Evolutionary conservation across 1,140 invertebrate species (phyloP).

Genomic region (Mesaphorura yosii): DNA sequence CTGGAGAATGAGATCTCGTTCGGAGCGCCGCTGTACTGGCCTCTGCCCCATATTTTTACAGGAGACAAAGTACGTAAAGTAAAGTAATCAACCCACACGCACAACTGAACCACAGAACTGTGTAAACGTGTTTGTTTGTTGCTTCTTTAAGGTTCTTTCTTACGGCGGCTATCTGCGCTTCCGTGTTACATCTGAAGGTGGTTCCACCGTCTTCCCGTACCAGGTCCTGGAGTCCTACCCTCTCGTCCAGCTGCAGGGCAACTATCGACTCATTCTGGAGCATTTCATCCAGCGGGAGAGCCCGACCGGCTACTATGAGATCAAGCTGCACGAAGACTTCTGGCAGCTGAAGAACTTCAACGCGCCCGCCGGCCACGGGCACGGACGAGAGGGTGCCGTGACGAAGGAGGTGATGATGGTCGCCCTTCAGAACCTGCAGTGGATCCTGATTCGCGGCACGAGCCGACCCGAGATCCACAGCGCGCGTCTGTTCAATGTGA

Average conservation of each 20-base stretch:
- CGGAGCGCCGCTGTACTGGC: slow-evolving; percentile 73
- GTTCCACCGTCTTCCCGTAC: slow-evolving; percentile 41
- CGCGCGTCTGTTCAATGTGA: too few species aligned
- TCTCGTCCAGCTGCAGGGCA: slow-evolving; percentile 70
- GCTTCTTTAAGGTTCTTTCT: slow-evolving; percentile 52
- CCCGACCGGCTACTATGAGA: slow-evolving; percentile 45
- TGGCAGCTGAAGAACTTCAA: slow-evolving; percentile 55
- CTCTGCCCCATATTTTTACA: slow-evolving; percentile 64
- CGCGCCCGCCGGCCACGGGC: too few species aligned
- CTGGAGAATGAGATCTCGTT: slow-evolving; percentile 52
- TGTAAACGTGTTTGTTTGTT: not conserved
- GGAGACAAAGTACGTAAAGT: slow-evolving; percentile 59
- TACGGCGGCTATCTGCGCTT: slow-evolving; percentile 86
- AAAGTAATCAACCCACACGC: not conserved
- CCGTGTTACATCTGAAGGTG: slow-evolving; percentile 54
- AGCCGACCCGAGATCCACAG: slow-evolving; percentile 51
- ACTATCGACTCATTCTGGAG: slow-evolving; percentile 60
- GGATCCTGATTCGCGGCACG: slow-evolving; percentile 63
- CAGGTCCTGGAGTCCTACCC: slow-evolving; percentile 57
- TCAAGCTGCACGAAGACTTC: slow-evolving; percentile 48
- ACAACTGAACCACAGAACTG: not conserved
- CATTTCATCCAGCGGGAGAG: slow-evolving; percentile 46
- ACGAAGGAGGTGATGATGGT: slow-evolving; percentile 74
- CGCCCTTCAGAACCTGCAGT: slow-evolving; percentile 70
- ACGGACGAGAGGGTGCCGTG: slow-evolving; percentile 48